Evolutionary conservation across 2,797 vertebrate species (phyloP).

Genomic region (Gorsachius magnificus): DNA sequence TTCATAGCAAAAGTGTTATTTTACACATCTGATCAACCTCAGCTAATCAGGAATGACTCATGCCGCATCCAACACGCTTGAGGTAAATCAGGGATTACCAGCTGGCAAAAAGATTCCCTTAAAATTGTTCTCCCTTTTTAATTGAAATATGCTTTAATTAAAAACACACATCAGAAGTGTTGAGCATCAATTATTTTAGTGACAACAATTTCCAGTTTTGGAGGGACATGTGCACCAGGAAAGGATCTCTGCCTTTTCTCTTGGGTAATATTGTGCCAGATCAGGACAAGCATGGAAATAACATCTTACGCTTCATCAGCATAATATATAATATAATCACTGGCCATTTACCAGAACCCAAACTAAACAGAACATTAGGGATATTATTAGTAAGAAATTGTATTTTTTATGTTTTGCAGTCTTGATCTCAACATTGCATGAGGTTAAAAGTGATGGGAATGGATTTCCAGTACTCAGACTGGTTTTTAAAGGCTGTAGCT

Average conservation of each 20-base stretch:
- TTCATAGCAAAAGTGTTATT: conserved; percentile 14
- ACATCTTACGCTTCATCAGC: not conserved
- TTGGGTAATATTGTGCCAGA: not conserved
- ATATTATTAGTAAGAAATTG: not conserved
- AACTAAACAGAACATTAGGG: not conserved
- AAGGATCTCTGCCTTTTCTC: not conserved
- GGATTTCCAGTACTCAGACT: not conserved
- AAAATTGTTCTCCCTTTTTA: conserved; percentile 61
- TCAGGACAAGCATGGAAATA: not conserved
- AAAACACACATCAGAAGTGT: conserved; percentile 60
- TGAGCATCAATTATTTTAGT: conserved; percentile 57
- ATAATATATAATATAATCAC: not conserved
- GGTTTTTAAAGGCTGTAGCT: not conserved
- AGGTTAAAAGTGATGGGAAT: not conserved
- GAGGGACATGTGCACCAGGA: conserved; percentile 13
- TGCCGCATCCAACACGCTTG: conserved; percentile 41
- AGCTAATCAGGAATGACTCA: conserved; percentile 40
- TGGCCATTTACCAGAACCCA: not conserved
- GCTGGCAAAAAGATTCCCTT: conserved; percentile 68
- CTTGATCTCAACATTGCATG: not conserved
- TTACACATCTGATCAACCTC: not conserved
- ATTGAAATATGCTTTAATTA: conserved; percentile 74
- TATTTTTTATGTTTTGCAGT: not conserved
- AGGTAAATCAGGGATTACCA: conserved; percentile 75
- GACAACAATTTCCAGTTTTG: conserved; percentile 19